Evolutionary conservation across 2,888 invertebrate species (phyloP).

Genomic region (Agrypnus murinus): DNA sequence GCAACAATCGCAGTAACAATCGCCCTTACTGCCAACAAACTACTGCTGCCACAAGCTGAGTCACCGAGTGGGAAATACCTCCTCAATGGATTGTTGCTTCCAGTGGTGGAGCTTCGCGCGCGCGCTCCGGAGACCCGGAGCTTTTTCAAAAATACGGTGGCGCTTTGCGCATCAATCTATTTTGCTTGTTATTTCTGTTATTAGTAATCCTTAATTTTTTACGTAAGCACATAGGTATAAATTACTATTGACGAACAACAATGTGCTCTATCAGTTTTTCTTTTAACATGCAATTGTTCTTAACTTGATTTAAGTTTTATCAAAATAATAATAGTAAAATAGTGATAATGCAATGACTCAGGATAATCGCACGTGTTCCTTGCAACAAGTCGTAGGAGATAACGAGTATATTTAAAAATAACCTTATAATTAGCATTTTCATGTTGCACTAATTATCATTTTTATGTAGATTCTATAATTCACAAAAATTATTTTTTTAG

Average conservation of each 20-base stretch:
- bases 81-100: conserved; percentile 51
- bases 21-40: conserved; percentile 40
- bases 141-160: conserved; percentile 47
- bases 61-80: conserved; percentile 49
- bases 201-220: conserved; percentile 10
- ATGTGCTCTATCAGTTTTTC: conserved; percentile 38
- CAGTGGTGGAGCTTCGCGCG: conserved; percentile 51
- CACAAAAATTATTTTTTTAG: too few species aligned
- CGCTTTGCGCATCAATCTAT: conserved; percentile 50
- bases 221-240: conserved; percentile 28
- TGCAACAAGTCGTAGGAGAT: background rate
- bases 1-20: conserved; percentile 46
- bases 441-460: background rate
- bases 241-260: conserved; percentile 37
- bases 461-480: too few species aligned
- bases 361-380: conserved; percentile 26
- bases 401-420: conserved; percentile 7
- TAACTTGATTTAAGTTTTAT: conserved; percentile 40
- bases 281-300: conserved; percentile 54
- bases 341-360: conserved; percentile 17
- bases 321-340: conserved; percentile 21
- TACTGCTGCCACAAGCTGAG: conserved; percentile 52
- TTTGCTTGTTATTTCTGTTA: conserved; percentile 24
- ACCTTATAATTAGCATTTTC: background rate
- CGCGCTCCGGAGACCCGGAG: conserved; percentile 38